Base-by-base conservation (phyloP, 2,113 vertebrate genomes). In the Orientallactaga bullata region DNA sequence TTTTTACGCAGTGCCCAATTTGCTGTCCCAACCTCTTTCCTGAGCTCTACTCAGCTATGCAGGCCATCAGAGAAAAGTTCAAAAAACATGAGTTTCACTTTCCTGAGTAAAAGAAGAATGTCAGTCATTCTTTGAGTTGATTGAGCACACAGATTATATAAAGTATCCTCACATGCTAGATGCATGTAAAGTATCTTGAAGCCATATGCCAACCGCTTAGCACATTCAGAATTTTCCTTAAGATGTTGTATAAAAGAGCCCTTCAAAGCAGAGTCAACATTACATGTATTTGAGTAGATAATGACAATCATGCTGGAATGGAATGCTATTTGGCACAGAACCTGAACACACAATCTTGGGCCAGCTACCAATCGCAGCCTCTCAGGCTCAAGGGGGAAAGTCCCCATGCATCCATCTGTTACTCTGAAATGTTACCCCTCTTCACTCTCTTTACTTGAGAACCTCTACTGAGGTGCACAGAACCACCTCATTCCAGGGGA, bases 21-120 rank as follows among this genome's bases (percentile, higher is more conserved):
- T 55, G 39, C 28, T 65, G 28, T 77, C 21, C 39, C 55, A 89
- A 39, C 7, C 20, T 73, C 60, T 86, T 35, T 3, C 39, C 37
- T 78, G 81, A 93, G 76, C 71, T 89, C 47, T 30, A 63, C 13
- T 11, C 79, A 35, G 55, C 66, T 88, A 73, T 26, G 47, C 10
- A 85, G 5, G 76, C 8, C 7, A 7, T 60, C 37, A 35, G 68
- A 71, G 58, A 87, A 61, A 30, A 78, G 28, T 74, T 90, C 61
- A 77, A 18, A 68, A 95, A 74, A 65, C 13, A 63, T 35, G 30
- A 3, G 21, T 21, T 61, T 93, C 42, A 35, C 23, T 91, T 86
- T 69, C 72, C 55, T 61, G 47, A 93, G 61, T 74, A 84, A 73
- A 81, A 80, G 39, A 72, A 82, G 89, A 95, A 55, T 60, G 60